These are phyloP conservation scores for Trididemnum miniatum DNA, from an alignment of 23 tunicate genomes.

Conservation along the genomic window DNA sequence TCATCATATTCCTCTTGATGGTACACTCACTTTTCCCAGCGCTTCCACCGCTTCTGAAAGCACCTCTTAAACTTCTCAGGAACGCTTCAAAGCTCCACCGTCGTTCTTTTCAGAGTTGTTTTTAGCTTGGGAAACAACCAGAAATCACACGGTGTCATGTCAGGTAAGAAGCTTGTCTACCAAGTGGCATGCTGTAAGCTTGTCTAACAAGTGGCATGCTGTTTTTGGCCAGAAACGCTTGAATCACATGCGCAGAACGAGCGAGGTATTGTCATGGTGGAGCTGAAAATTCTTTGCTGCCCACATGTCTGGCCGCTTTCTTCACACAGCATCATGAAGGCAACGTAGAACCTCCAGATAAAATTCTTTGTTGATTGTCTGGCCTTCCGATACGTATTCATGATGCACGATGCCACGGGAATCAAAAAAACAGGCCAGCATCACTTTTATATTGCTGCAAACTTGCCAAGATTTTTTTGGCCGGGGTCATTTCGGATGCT, in stretches of 20 bases:
- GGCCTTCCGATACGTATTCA: conserved; percentile 20
- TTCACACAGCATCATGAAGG: conserved; percentile 19
- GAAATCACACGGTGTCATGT: conserved; percentile 32
- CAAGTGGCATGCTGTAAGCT: conserved; percentile 17
- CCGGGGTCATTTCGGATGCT: conserved; percentile 18
- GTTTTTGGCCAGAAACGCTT: conserved; percentile 20
- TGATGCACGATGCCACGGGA: conserved; percentile 33
- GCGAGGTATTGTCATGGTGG: conserved; percentile 31
- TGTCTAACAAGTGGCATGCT: conserved; percentile 25
- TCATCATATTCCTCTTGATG: conserved; percentile 22
- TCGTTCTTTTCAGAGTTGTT: conserved; percentile 11
- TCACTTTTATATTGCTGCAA: conserved; percentile 29
- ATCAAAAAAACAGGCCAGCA: conserved; percentile 34
- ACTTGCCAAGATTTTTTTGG: conserved; percentile 32
- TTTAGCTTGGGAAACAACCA: conserved; percentile 31
- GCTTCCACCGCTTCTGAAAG: conserved; percentile 29
- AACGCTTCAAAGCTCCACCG: neutral
- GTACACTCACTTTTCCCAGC: conserved; percentile 27
- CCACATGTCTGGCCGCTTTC: conserved; percentile 32
- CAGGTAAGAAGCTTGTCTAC: conserved; percentile 10
- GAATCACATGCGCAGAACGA: conserved; percentile 29
- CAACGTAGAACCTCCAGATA: conserved; percentile 28
- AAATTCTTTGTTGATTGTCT: conserved; percentile 20
- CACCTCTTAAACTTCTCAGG: conserved; percentile 6
- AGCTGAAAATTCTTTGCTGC: conserved; percentile 29